Evolutionary conservation across 1,140 invertebrate genomes (phyloP), one percentile per base, ranked within the genome.

Genomic region (Caenorhabditis brenneri): DNA sequence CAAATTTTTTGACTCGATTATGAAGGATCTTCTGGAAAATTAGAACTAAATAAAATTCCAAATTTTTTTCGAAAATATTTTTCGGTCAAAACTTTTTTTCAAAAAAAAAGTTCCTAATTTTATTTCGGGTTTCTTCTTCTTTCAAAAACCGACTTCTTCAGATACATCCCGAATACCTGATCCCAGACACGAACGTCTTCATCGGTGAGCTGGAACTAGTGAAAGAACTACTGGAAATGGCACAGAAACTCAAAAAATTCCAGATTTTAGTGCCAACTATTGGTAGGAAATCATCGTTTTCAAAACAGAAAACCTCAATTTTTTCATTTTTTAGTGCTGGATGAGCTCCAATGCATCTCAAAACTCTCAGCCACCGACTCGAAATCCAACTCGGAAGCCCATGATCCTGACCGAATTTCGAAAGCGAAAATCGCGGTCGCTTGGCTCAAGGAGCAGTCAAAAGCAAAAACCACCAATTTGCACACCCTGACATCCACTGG

Each of bases 121-220:
- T n/a, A n/a, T n/a, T n/a, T n/a, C n/a, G n/a, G n/a, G n/a, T n/a
- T n/a, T n/a, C n/a, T n/a, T n/a, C n/a, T n/a, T n/a, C n/a, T n/a
- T n/a, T n/a, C n/a, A n/a, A n/a, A n/a, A n/a, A n/a, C n/a, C 12
- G 39, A 42, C 5, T 74, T 58, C 49, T 79, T 10, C 42, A 74
- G 42, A 51, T 83, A 10, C 60, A 80, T 27, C 82, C 82, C 7
- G 42, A 78, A 42, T 79, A 53, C n/a, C 24, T 83, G 22, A 65
- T 83, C n/a, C 78, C 78, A 22, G 82, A 83, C 24, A 83, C 82
- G 24, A 83, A 83, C 29, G 82, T 65, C 3, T 39, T 83, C 46
- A 31, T 83, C 46, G 82, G 48, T 2, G 58, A 83, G 7, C 49
- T 83, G 10, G 24, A 39, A 48, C 82, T 83, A 0, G 6, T 83